phyloP scores from a whole-genome alignment of 2,113 vertebrate genomes.

The Peromyscus californicus region DNA sequence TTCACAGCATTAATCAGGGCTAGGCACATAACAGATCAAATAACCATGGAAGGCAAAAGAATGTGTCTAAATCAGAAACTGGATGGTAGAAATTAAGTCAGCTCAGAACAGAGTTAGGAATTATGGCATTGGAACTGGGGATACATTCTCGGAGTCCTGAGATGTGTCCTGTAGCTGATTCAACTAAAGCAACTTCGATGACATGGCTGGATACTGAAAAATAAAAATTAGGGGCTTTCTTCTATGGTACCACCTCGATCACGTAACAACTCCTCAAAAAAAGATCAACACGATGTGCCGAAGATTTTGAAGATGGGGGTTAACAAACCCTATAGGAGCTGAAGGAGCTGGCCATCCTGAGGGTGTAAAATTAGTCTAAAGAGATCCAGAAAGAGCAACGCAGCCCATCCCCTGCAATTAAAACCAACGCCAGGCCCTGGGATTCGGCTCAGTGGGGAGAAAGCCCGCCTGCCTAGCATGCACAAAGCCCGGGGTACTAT shows the following conservation, averaged over 20 bases:
- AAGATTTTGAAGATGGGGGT: background rate
- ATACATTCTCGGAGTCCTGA: fast-evolving
- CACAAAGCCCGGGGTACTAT: background rate
- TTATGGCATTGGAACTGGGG: fast-evolving
- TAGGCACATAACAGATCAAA: fast-evolving
- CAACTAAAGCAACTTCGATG: background rate
- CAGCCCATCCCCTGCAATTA: background rate
- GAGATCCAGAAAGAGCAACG: background rate
- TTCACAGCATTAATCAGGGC: background rate
- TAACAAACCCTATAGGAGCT: background rate
- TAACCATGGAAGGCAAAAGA: fast-evolving
- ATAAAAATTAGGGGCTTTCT: background rate
- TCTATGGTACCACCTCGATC: background rate
- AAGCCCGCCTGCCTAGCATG: background rate
- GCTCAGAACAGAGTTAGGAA: fast-evolving
- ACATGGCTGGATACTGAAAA: too few species aligned
- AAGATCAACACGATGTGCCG: background rate
- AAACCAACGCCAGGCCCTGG: background rate
- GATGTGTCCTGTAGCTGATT: too few species aligned
- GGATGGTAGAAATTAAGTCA: background rate
- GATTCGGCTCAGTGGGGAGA: background rate
- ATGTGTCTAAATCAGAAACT: fast-evolving
- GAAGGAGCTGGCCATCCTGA: background rate
- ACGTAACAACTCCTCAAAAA: background rate
- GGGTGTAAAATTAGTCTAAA: background rate